These are phyloP conservation scores for Meloe dianella DNA, from an alignment of 2,888 invertebrate genomes.

Conservation along the genomic window DNA sequence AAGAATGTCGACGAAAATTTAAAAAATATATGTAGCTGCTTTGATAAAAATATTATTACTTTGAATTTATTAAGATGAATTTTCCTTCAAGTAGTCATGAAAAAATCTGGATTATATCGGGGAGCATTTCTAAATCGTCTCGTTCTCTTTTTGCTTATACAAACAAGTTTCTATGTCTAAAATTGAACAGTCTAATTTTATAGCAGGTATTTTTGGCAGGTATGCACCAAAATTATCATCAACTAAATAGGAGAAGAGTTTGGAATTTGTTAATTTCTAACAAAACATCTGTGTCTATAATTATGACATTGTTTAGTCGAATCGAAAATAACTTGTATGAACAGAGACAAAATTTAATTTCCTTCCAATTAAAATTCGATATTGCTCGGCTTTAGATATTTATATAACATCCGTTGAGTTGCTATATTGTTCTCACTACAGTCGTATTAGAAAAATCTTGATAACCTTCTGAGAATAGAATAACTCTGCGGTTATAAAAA, in stretches of 20 bases:
- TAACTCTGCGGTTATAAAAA: background rate
- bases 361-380: background rate
- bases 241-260: slow-evolving; percentile 10
- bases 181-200: slow-evolving; percentile 9
- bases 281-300: background rate
- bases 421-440: background rate
- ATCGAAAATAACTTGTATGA: background rate
- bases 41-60: background rate
- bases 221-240: slow-evolving; percentile 12
- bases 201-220: slow-evolving; percentile 13
- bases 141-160: slow-evolving; percentile 3
- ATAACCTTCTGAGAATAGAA: background rate
- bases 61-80: background rate
- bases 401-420: background rate
- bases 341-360: background rate
- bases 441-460: background rate
- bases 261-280: background rate
- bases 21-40: background rate
- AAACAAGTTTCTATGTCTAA: slow-evolving; percentile 6
- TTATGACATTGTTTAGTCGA: background rate
- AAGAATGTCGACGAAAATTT: background rate
- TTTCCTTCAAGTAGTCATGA: background rate
- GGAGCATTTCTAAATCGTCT: background rate
- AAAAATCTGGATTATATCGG: slow-evolving; percentile 6
- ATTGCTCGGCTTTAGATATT: background rate